Base-by-base conservation (phyloP, 2,888 invertebrate species). In the Eupsilia transversa region DNA sequence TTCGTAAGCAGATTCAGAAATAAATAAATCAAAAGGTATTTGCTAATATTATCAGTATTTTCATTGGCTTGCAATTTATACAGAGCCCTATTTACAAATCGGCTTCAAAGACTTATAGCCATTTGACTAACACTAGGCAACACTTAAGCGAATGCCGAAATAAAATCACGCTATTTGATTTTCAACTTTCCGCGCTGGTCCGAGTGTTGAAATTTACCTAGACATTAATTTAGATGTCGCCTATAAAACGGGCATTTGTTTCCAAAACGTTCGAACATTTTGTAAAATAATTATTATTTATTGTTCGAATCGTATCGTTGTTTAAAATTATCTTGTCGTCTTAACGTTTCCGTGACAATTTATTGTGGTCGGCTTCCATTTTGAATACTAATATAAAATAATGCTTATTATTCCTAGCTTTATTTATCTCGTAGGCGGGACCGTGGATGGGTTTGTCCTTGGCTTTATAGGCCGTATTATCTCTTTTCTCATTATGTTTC, bases 271-370 rank as follows among this genome's bases (percentile, higher is more conserved):
- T 76, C 49, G 30, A 43, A 63, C 20, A 38, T 75, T 80, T 65
- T 35, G 59, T 35, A 67, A 5, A 33, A 64, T 77, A 77, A 72
- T 82, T 27, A 67, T 77, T 56, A 83, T 83, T 72, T 80, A 78
- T 68, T 35, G 38, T 43, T 46, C 3, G 30, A 66, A 61, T 77
- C 20, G 43, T 71, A 67, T 77, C 46, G 33, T 27, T 38, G 46
- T 54, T 46, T 43, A 17, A 64, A 72, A 72, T 80, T 77, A 77
- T 79, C 35, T 76, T 80, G 63, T 71, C 78, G 52, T 82, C 72
- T 66, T 66, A 56, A 49, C 71, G 35, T 67, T 77, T 46, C 52
- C 30, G 5, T 43, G 46, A 23, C 7, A 66, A 66, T 77, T 77
- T 77, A 71, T 56, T 66, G 52, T 66, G 33, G 23, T 12, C 9